A percentile compares a stretch with the other conserved stretches of the same genome.
These are phyloP conservation scores for Thera britannica DNA, from an alignment of 2,888 invertebrate genomes.

Conservation along the genomic window DNA sequence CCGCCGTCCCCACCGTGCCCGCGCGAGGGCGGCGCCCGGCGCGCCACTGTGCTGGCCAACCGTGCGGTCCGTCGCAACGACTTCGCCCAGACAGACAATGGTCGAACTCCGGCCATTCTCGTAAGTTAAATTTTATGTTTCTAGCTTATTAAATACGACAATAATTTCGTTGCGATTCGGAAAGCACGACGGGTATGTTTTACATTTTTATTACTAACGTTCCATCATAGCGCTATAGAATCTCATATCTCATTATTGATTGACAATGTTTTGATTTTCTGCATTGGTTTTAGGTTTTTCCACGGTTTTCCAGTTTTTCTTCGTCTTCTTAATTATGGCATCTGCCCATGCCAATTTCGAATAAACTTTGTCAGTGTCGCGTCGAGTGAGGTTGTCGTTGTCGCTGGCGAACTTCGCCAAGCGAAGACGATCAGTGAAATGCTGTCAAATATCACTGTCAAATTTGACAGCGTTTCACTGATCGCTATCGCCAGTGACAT, in stretches of 20 bases:
- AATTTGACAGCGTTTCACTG: too few species aligned
- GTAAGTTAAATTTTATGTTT: not conserved
- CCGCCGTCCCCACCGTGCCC: constrained; percentile 37
- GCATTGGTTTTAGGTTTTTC: not conserved
- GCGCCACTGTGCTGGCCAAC: constrained; percentile 45
- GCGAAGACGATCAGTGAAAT: too few species aligned
- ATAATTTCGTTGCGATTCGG: constrained; percentile 22
- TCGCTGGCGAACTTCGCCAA: too few species aligned
- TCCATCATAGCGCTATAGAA: constrained; percentile 1
- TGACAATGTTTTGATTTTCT: not conserved
- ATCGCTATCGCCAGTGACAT: too few species aligned
- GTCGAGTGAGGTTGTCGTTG: too few species aligned
- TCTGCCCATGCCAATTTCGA: too few species aligned
- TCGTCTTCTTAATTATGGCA: too few species aligned
- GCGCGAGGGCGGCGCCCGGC: constrained; percentile 33
- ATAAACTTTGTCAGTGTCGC: too few species aligned
- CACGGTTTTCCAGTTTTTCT: too few species aligned
- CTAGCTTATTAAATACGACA: constrained; percentile 14
- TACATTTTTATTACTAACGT: constrained; percentile 27
- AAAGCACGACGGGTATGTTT: constrained; percentile 36
- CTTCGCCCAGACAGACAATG: constrained; percentile 18
- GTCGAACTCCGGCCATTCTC: constrained; percentile 38
- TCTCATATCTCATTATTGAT: constrained; percentile 9
- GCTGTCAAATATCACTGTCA: too few species aligned
- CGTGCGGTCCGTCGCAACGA: constrained; percentile 50